These are phyloP conservation scores for Scaeva pyrastri DNA, from an alignment of 2,888 invertebrate species.

Conservation along the genomic window DNA sequence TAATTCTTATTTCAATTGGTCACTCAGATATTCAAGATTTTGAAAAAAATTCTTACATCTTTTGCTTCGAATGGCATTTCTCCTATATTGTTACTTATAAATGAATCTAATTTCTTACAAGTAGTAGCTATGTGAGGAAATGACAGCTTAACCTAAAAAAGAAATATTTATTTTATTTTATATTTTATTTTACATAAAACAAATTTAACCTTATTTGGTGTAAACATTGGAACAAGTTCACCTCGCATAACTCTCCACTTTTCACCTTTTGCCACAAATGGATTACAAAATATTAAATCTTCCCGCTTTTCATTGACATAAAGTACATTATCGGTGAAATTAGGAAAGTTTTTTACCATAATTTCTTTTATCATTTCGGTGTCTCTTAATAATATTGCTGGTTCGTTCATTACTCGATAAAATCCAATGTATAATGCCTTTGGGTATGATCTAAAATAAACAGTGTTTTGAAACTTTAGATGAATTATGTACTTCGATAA, in stretches of 20 bases:
- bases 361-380: conserved; percentile 78
- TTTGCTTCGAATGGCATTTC: conserved; percentile 78
- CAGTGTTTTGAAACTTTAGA: not conserved
- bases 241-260: conserved; percentile 78
- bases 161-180: too few relatives aligned
- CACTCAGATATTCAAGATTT: too few relatives aligned
- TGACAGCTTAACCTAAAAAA: conserved; percentile 77
- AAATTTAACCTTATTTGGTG: conserved; percentile 78
- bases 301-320: conserved; percentile 77
- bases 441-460: conserved; percentile 74
- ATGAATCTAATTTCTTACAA: conserved; percentile 77
- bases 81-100: conserved; percentile 65
- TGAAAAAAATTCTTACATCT: conserved; percentile 71
- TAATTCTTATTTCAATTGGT: not conserved
- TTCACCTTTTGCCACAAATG: conserved; percentile 79
- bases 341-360: conserved; percentile 78
- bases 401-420: conserved; percentile 80
- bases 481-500: not conserved
- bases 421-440: conserved; percentile 78
- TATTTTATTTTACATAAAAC: not conserved
- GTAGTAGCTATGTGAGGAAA: conserved; percentile 77
- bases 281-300: conserved; percentile 77
- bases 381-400: conserved; percentile 78
- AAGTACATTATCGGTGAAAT: conserved; percentile 79
- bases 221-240: conserved; percentile 79